These are phyloP conservation scores for Nylanderia fulva DNA, from an alignment of 1,140 invertebrate genomes.

Conservation along the genomic window DNA sequence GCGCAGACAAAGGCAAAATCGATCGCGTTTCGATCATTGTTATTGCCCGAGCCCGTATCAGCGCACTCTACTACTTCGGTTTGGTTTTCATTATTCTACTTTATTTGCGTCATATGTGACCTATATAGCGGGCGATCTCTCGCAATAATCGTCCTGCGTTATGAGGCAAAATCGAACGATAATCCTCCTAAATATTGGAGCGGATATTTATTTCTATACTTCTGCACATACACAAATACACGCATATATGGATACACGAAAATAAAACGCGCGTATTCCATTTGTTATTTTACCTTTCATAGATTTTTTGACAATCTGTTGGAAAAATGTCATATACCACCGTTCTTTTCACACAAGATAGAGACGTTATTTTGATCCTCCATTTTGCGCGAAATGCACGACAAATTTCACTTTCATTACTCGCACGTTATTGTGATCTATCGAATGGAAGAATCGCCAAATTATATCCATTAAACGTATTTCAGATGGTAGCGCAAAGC, in stretches of 20 bases:
- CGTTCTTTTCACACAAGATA: not conserved
- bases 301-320: not conserved
- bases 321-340: not conserved
- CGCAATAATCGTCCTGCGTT: constrained; percentile 37
- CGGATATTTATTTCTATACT: not conserved
- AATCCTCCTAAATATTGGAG: constrained; percentile 30
- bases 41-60: constrained; percentile 20
- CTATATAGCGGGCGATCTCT: constrained; percentile 36
- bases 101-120: constrained; percentile 42
- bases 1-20: constrained; percentile 43
- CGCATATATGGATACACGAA: not conserved
- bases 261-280: not conserved
- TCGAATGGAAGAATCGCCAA: not conserved
- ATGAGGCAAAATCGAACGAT: constrained; percentile 10
- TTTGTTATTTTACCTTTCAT: constrained; percentile 16
- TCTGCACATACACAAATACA: not conserved
- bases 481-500: not conserved
- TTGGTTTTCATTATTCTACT: constrained; percentile 55
- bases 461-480: constrained; percentile 30
- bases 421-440: not conserved
- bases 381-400: not conserved
- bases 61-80: not conserved
- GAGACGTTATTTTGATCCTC: not conserved
- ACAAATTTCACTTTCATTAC: constrained; percentile 17
- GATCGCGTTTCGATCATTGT: constrained; percentile 46